phyloP scores from a whole-genome alignment of 1,140 invertebrate species.

The Melipona quadrifasciata region DNA sequence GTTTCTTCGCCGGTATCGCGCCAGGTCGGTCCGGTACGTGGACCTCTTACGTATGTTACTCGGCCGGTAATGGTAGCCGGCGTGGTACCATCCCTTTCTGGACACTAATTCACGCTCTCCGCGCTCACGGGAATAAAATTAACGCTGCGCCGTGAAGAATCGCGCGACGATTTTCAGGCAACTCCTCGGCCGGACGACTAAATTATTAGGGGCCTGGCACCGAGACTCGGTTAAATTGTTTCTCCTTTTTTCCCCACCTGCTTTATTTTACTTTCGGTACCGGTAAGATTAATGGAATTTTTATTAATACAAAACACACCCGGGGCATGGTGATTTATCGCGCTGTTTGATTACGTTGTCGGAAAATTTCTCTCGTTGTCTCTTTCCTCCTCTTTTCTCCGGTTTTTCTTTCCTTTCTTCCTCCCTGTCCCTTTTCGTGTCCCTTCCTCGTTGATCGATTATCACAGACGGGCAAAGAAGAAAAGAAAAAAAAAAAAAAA shows the following conservation, averaged over 20 bases:
- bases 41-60: constrained; percentile 63
- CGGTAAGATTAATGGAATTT: constrained; percentile 55
- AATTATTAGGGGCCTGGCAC: constrained; percentile 54
- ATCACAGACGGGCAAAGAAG: not conserved
- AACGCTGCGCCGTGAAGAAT: constrained; percentile 67
- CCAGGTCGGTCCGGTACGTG: constrained; percentile 41
- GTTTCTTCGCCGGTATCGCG: constrained; percentile 68
- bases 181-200: constrained; percentile 57
- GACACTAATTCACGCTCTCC: constrained; percentile 67
- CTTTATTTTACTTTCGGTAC: constrained; percentile 38
- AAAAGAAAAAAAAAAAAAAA: too few species aligned
- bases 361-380: not conserved
- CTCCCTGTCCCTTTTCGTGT: too few species aligned
- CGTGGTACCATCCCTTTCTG: constrained; percentile 63
- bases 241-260: constrained; percentile 25
- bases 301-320: constrained; percentile 47
- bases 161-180: constrained; percentile 62
- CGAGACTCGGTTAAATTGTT: constrained; percentile 51
- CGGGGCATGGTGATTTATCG: constrained; percentile 29
- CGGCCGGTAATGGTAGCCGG: constrained; percentile 63
- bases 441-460: not conserved
- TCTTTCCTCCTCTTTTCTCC: too few species aligned
- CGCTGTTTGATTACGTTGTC: constrained; percentile 42
- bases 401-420: not conserved
- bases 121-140: constrained; percentile 63